A percentile compares a stretch with the other conserved stretches of the same genome.
Conservation (phyloP, 2,888 invertebrate genomes). For the Lathronympha strigana region DNA sequence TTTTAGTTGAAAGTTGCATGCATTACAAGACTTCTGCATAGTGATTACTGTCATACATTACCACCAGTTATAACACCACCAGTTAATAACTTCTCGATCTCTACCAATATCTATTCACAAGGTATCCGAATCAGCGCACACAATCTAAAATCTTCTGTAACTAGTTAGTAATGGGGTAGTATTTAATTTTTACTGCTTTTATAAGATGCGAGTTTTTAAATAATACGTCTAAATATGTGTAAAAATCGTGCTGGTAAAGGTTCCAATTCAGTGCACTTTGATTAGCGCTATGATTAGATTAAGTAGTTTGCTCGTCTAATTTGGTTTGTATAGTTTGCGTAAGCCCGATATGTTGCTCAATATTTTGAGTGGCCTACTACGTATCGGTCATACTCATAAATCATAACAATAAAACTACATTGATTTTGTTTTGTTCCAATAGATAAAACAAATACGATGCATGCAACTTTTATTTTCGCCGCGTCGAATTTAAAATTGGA, state of each 20-base stretch:
- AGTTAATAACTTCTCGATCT: constrained; percentile 25
- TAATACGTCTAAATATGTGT: neutral
- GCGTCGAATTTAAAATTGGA: constrained; percentile 22
- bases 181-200: neutral
- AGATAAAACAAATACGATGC: constrained; percentile 1
- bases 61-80: neutral
- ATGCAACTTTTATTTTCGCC: constrained; percentile 7
- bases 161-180: neutral
- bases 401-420: constrained; percentile 12
- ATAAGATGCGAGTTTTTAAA: neutral
- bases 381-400: constrained; percentile 20
- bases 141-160: neutral
- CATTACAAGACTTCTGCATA: constrained; percentile 10
- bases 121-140: neutral
- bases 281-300: constrained; percentile 38
- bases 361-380: constrained; percentile 1
- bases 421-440: constrained; percentile 9
- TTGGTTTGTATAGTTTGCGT: constrained; percentile 31
- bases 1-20: constrained; percentile 18
- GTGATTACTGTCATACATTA: constrained; percentile 14
- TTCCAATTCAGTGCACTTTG: constrained; percentile 33
- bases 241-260: constrained; percentile 28
- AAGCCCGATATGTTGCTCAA: constrained; percentile 23
- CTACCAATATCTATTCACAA: constrained; percentile 1
- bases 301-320: constrained; percentile 38